Base-by-base conservation (phyloP, 92 coral and sea anemone species). In the Muricea muricata region DNA sequence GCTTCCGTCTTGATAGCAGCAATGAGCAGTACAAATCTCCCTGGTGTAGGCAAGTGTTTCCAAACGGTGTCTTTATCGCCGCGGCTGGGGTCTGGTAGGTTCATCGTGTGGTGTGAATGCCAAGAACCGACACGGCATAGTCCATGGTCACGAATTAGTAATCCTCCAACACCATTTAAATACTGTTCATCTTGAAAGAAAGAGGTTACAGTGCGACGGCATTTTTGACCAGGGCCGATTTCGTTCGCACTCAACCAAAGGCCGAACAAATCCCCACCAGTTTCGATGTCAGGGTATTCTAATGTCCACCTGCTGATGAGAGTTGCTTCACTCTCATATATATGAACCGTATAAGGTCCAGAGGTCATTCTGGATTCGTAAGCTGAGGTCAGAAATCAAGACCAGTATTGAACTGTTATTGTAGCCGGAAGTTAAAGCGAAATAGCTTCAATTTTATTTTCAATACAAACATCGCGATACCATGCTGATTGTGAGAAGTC, bases 41-140 rank as follows among this genome's bases (percentile, higher is more conserved):
- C 80, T 6, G 65, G 58, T 18, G 90, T 75, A 8, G 98, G 98
- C 66, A 82, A 93, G 42, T 94, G 86, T 63, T 88, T 50, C 65
- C 85, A 83, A 21, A 94, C 88, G 1, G 98, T 94, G 4, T 84
- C 76, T 6, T 84, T 79, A 55, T 94, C 98, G 0, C 97, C 98
- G 0, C 35, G 65, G 69, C 98, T 94, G 30, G 98, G 98, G 7
- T 89, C 57, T 28, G 63, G 82, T 37, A 94, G 87, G 18, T 68
- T 83, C 89, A 94, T 89, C 17, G 79, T 92, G 30, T 94, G 97
- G 57, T 94, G 98, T 1, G 98, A 94, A 72, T 94, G 98, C 98
- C 98, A 94, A 58, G 90, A 96, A 28, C 98, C 98, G 48, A 94
- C 89, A 81, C 93, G 93, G 29, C 98, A 87, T 17, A 94, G 83